Evolutionary conservation across 2,113 vertebrate species (phyloP), one percentile per base, ranked within the genome.

Genomic region (Channa maculata): DNA sequence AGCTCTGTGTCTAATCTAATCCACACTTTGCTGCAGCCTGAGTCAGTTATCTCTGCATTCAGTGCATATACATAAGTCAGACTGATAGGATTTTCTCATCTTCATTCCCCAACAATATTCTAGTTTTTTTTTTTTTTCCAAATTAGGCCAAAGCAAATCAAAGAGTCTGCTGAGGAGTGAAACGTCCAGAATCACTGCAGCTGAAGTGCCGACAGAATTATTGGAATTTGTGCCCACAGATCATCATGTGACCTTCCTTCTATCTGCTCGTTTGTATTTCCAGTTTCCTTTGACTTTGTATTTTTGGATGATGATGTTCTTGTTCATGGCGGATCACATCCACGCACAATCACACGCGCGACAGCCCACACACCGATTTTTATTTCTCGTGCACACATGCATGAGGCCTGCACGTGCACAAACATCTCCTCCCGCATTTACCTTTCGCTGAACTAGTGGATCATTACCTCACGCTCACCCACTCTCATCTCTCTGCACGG

Each of bases 381-480:
- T n/a, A n/a, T 24, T 24, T 24, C 24, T 24, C 24, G 24, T 24
- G 24, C 24, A 24, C 37, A 75, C 64, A 33, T 13, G 41, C 73
- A 52, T 14, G 36, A 8, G 8, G 69, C 49, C 11, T 8, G 12
- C 68, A 51, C n/a, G 3, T 66, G 49, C 44, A 15, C n/a, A 48
- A 53, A 62, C 55, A 52, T 50, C 41, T 39, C 59, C 57, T 9
- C 3, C 58, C 36, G 34, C 38, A 55, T 71, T 86, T 82, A 83
- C 76, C 63, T 75, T 71, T 65, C 3, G 50, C 52, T 86, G 79
- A 88, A 86, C 71, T 82, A 70, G 7, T 8, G 48, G 45, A 69
- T 81, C 62, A 75, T 81, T 75, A 64, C 73, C 75, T 86, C 73
- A 68, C 66, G 71, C 65, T 84, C 70, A 71, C 67, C 60, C 52